A percentile compares a stretch with the other conserved stretches of the same genome.
Evolutionary conservation across 2,113 vertebrate genomes (phyloP).

Genomic region (Recurvirostra avosetta): DNA sequence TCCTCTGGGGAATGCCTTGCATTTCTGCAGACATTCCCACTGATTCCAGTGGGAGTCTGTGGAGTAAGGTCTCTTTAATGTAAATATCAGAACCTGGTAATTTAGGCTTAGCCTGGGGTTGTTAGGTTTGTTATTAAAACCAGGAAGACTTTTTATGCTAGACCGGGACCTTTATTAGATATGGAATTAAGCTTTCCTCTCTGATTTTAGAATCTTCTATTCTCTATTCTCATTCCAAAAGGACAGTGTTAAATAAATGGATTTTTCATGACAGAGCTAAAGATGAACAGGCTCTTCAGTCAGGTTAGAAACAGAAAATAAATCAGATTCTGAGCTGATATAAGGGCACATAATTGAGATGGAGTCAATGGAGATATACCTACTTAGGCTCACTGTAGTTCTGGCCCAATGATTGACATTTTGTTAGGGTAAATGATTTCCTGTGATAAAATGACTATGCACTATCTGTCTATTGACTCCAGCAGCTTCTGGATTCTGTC

Average conservation of each 20-base stretch:
- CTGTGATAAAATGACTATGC: not conserved
- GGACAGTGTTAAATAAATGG: not conserved
- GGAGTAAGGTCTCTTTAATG: not conserved
- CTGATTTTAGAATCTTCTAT: not conserved
- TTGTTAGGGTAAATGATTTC: not conserved
- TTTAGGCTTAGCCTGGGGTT: not conserved
- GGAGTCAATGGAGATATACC: not conserved
- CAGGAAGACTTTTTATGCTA: not conserved
- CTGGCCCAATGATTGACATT: not conserved
- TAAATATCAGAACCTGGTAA: not conserved
- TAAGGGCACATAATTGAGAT: not conserved
- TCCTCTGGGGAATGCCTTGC: not conserved
- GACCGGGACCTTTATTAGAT: not conserved
- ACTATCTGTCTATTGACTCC: not conserved
- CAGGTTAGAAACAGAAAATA: not conserved
- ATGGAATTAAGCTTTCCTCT: not conserved
- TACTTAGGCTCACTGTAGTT: not conserved
- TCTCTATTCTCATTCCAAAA: not conserved
- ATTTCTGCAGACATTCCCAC: not conserved
- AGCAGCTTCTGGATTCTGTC: not conserved
- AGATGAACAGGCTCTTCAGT: not conserved
- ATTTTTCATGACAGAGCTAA: not conserved
- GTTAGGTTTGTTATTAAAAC: not conserved
- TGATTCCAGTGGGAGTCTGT: not conserved
- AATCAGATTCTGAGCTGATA: not conserved